Evolutionary conservation across 2,888 invertebrate genomes (phyloP).

Genomic region (Drosophila barbarae): DNA sequence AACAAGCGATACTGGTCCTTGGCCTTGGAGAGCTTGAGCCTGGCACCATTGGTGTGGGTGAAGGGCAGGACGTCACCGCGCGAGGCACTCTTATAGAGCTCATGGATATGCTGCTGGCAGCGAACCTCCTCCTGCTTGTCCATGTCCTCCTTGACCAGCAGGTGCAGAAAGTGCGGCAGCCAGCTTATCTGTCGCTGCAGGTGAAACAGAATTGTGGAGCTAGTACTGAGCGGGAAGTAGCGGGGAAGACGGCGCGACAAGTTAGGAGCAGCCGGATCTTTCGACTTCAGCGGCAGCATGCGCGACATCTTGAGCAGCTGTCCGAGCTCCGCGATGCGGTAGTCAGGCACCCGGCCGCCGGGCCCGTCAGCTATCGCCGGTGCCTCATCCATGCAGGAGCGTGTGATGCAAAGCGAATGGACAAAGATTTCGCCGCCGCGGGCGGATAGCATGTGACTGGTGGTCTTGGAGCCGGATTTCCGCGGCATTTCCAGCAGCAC

Average conservation of each 20-base stretch:
- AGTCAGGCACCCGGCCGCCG: constrained; percentile 96
- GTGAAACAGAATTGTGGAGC: constrained; percentile 92
- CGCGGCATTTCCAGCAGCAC: constrained; percentile 94
- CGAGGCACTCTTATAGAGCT: constrained; percentile 89
- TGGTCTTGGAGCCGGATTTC: constrained; percentile 91
- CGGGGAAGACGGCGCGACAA: constrained; percentile 87
- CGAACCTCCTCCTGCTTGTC: constrained; percentile 92
- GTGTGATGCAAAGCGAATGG: constrained; percentile 91
- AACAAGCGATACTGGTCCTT: constrained; percentile 95
- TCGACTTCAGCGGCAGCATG: constrained; percentile 86
- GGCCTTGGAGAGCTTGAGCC: constrained; percentile 82
- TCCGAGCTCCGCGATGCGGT: constrained; percentile 91
- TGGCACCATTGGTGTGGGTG: constrained; percentile 80
- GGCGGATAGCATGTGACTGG: constrained; percentile 94
- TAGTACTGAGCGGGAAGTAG: constrained; percentile 94
- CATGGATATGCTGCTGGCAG: constrained; percentile 91
- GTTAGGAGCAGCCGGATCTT: constrained; percentile 78
- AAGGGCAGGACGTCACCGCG: constrained; percentile 90
- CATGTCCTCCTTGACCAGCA: constrained; percentile 90
- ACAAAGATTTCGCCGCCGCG: constrained; percentile 98
- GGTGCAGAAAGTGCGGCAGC: constrained; percentile 88
- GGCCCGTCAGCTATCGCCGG: constrained; percentile 97
- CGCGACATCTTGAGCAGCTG: constrained; percentile 91
- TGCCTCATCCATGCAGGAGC: constrained; percentile 95
- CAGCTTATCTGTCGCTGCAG: constrained; percentile 89